Conservation (phyloP, 2,113 vertebrate species). For the Chauna torquata region DNA sequence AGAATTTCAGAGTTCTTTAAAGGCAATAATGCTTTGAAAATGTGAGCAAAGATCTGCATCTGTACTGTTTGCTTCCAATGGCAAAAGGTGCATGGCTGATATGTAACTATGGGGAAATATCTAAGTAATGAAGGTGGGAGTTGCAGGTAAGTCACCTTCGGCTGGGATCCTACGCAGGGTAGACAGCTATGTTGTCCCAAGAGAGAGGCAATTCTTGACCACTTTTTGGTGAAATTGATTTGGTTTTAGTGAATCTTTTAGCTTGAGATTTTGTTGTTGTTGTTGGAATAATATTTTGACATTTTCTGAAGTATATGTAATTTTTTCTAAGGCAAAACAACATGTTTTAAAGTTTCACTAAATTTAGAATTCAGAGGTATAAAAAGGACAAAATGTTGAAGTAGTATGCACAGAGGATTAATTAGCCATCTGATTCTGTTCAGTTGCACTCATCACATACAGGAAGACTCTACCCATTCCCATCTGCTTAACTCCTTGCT, state of each 20-base stretch:
- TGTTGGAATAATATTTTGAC: neutral
- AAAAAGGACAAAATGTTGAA: neutral
- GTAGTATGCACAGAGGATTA: neutral
- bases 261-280: neutral
- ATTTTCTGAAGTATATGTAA: neutral
- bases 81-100: neutral
- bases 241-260: neutral
- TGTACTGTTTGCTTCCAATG: constrained; percentile 13
- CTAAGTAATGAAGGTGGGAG: neutral
- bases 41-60: constrained; percentile 13
- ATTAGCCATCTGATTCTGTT: neutral
- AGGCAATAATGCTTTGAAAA: constrained; percentile 55
- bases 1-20: constrained; percentile 60
- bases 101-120: neutral
- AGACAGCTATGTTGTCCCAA: neutral
- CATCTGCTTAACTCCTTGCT: neutral
- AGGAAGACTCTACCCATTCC: neutral
- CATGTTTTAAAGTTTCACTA: neutral
- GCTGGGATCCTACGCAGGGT: neutral
- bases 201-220: neutral
- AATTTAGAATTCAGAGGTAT: neutral
- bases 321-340: neutral
- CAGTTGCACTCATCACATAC: neutral
- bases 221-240: neutral
- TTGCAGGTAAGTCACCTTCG: neutral